Evolutionary conservation across 2,797 vertebrate genomes (phyloP).

Genomic region (Halcyon smyrnensis): DNA sequence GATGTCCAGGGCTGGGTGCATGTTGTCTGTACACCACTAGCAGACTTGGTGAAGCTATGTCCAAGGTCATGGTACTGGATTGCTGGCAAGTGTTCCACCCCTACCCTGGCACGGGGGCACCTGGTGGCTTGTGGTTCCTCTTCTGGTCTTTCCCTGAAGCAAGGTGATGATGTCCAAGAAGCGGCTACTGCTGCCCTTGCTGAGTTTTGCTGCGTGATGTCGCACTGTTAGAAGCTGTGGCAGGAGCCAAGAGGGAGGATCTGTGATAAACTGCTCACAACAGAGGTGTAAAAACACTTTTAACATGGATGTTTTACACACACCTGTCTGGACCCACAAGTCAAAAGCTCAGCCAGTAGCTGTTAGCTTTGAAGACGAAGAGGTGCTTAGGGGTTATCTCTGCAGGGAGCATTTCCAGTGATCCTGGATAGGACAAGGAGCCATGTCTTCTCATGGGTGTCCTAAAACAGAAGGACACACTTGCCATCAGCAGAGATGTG

Average conservation of each 20-base stretch:
- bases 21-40: accelerated
- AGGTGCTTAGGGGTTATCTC: neutral
- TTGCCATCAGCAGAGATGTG: neutral
- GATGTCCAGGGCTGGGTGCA: accelerated
- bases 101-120: accelerated
- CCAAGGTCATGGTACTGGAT: neutral
- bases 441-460: neutral
- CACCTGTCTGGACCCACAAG: neutral
- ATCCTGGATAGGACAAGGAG: neutral
- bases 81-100: accelerated
- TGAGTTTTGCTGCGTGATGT: neutral
- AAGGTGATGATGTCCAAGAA: neutral
- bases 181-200: accelerated
- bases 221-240: neutral
- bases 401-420: neutral
- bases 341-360: accelerated
- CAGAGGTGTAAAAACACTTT: neutral
- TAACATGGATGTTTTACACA: neutral
- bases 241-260: accelerated
- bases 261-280: neutral
- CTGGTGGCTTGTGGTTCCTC: neutral
- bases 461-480: neutral
- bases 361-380: neutral
- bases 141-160: neutral
- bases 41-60: accelerated